Evolutionary conservation across 2,113 vertebrate genomes (phyloP), one percentile per base, ranked within the genome.

Genomic region (Microtus pennsylvanicus): DNA sequence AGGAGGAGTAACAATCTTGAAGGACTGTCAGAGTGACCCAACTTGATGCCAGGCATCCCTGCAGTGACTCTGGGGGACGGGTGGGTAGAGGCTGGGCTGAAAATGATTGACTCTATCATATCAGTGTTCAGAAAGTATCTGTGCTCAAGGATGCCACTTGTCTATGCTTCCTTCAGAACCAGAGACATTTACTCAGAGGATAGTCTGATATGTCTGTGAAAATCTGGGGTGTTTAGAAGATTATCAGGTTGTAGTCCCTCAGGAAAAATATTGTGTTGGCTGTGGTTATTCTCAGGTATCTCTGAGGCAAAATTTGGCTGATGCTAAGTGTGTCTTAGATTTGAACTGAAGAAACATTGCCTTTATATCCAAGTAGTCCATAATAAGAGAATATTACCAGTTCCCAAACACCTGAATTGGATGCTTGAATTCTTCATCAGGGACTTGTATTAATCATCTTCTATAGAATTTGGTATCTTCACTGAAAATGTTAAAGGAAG

Each of bases 271-370:
- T 7, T 67, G 0, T 21, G 63, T 93, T 80, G 80, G 6, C 77
- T 55, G 13, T 45, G 55, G 74, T 94, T 83, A 95, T 81, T 88
- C 9, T 35, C 13, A 82, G 61, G 45, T 33, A 45, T 77, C 77
- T 82, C 70, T 86, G 77, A 91, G 38, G 35, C 88, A 82, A 95
- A 69, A 93, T 35, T 30, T 90, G 38, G 10, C 55, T 80, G 42
- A 86, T 72, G 30, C 45, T 90, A 86, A 86, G 52, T 30, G 72
- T 95, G n/a, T 86, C 80, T 90, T 61, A 58, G 33, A 88, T 93
- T 89, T 78, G 80, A 95, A 28, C 67, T 67, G 4, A 91, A 76
- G 75, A 90, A 17, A 88, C 3, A 72, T 94, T 78, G 81, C 50
- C 86, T 42, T 16, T 77, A 78, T 83, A 83, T 74, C 69, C 80